Evolutionary conservation across 2,113 vertebrate genomes (phyloP).

Genomic region (Carassius auratus): DNA sequence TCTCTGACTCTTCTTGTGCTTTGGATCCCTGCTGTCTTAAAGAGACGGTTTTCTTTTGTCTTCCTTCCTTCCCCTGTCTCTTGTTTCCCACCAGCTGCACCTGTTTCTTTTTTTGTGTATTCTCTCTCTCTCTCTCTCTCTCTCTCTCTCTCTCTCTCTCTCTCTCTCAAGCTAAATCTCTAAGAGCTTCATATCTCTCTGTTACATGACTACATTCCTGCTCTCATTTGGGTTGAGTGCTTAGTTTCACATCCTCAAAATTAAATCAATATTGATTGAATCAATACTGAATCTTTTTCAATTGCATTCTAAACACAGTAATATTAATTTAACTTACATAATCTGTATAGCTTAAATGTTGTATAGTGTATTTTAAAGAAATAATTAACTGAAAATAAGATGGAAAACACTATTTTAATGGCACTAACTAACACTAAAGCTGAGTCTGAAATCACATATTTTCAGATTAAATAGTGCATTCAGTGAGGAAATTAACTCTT

Average conservation of each 20-base stretch:
- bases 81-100: background rate
- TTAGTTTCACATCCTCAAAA: background rate
- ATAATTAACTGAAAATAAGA: background rate
- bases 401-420: no score
- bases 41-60: background rate
- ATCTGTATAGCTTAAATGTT: background rate
- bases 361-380: background rate
- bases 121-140: no score
- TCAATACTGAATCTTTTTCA: background rate
- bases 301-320: background rate
- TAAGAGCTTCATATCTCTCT: background rate
- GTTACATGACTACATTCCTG: conserved; percentile 7
- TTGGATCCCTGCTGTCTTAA: conserved; percentile 8
- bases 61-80: background rate
- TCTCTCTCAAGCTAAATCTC: background rate
- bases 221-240: background rate
- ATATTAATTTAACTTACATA: background rate
- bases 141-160: background rate
- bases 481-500: background rate
- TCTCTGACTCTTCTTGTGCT: conserved; percentile 33
- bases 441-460: background rate
- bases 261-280: background rate
- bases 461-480: background rate
- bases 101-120: background rate
- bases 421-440: background rate